Base-by-base conservation (phyloP, 2,113 vertebrate genomes). In the Lipophrys pholis region DNA sequence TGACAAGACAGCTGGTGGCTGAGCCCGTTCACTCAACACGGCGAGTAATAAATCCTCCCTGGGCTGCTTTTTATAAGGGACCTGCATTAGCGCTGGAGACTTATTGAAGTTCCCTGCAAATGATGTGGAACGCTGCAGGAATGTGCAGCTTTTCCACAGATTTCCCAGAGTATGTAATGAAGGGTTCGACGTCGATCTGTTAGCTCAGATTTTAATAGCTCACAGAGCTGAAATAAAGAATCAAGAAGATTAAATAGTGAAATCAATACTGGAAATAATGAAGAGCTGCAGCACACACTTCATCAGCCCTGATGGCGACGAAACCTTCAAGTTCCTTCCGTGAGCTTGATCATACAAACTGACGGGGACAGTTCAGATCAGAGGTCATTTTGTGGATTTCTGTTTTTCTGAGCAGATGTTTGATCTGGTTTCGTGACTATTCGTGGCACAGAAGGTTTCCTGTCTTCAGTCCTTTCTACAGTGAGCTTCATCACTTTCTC, bases 1-100 rank as follows among this genome's bases (percentile, higher is more conserved):
- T 71, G 79, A 68, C 21, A 36, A 59, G 79, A 73, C 87, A 85
- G 84, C 80, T 81, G 80, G 51, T 38, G 15, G 55, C 36, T 77
- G 77, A 87, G 56, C 35, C 57, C 48, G 6, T 30, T 83, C 85
- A 78, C 72, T 80, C 75, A 61, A 11, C 78, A 54, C 65, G 3
- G 36, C n/a, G 73, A 10, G 11, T 16, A 52, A 73, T 76, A 78
- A 55, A 69, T n/a, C 58, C 73, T 50, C 42, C 51, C 64, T 10
- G 57, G 59, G 69, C 50, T 62, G 43, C 1, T 75, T 80, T 50
- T 73, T 66, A 60, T 77, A 57, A 68, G 57, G 15, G 41, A 48
- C 21, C 54, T 54, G 57, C 78, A 65, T 71, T 53, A 61, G 74
- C 41, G 73, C 64, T 39, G 46, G 41, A 66, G 71, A 66, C 63